Evolutionary conservation across 1,140 invertebrate genomes (phyloP).

Genomic region (Bactericera cockerelli): DNA sequence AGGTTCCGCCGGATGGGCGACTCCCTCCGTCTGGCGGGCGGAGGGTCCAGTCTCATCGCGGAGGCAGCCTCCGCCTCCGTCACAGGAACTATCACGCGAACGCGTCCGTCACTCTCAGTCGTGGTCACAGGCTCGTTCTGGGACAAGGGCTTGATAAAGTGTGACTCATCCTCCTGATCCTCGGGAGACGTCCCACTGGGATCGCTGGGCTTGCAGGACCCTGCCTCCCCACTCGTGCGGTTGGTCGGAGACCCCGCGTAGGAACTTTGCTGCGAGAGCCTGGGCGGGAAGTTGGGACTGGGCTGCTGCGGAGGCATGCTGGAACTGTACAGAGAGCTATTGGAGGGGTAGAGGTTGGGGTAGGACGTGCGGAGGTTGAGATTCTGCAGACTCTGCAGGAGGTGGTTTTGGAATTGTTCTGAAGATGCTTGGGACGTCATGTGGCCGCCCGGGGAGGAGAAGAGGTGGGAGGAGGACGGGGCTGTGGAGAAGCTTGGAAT

Average conservation of each 20-base stretch:
- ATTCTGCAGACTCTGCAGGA: conserved; percentile 39
- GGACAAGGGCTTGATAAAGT: conserved; percentile 48
- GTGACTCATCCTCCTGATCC: conserved; percentile 17
- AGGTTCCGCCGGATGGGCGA: background rate
- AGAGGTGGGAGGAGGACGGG: conserved; percentile 85
- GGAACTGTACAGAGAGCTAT: background rate
- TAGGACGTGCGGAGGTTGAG: conserved; percentile 29
- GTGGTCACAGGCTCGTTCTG: conserved; percentile 43
- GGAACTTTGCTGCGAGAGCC: conserved; percentile 30
- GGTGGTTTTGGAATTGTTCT: conserved; percentile 34
- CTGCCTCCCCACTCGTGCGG: conserved; percentile 22
- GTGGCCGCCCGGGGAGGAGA: conserved; percentile 71
- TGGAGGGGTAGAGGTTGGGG: conserved; percentile 25
- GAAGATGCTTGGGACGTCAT: conserved; percentile 53
- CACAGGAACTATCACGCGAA: conserved; percentile 34
- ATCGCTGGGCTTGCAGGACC: background rate
- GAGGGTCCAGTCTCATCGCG: conserved; percentile 29
- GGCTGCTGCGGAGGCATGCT: conserved; percentile 23
- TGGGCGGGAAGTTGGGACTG: conserved; percentile 22
- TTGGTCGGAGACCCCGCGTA: conserved; percentile 30
- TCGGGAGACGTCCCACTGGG: background rate
- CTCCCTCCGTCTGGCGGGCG: conserved; percentile 22
- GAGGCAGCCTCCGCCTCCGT: conserved; percentile 27
- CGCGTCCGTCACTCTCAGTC: conserved; percentile 36
- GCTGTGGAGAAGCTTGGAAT: conserved; percentile 85